Percentiles rank a stretch among this genome's conserved stretches.
These are phyloP conservation scores for Oscheius sp. DNA, from an alignment of 2,888 invertebrate species.

Conservation along the genomic window DNA sequence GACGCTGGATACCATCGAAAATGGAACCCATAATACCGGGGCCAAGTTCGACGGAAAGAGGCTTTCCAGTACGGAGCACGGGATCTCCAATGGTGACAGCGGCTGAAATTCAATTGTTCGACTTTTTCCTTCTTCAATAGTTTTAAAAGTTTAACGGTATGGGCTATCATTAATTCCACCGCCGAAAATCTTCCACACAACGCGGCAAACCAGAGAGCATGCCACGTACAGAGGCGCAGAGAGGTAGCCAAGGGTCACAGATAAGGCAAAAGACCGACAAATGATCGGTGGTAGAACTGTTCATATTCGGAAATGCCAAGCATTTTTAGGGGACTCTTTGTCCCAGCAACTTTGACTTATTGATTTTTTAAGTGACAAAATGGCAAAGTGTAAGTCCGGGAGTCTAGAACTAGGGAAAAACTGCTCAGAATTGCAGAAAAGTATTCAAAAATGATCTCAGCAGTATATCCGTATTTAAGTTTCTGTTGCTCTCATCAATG, in stretches of 20 bases:
- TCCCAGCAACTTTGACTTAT: too few species aligned
- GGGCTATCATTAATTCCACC: neutral
- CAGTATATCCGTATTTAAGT: too few species aligned
- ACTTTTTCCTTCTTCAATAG: conserved; percentile 6
- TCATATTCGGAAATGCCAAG: too few species aligned
- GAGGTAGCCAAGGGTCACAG: conserved; percentile 26
- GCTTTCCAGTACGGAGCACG: conserved; percentile 96
- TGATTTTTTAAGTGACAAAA: too few species aligned
- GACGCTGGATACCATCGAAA: conserved; percentile 99
- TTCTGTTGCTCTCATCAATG: too few species aligned
- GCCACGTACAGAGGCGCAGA: conserved; percentile 31
- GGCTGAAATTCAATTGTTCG: conserved; percentile 76
- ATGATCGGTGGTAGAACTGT: conserved; percentile 11
- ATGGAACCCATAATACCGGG: conserved; percentile 99
- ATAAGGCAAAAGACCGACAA: conserved; percentile 39
- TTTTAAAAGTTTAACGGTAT: neutral
- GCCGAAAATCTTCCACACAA: conserved; percentile 2
- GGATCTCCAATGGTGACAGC: conserved; percentile 99
- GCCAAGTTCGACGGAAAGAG: conserved; percentile 96
- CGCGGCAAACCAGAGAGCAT: conserved; percentile 14
- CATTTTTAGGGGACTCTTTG: too few species aligned
- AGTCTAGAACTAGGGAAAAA: too few species aligned
- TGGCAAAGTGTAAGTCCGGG: too few species aligned
- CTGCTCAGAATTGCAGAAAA: too few species aligned
- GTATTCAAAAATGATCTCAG: too few species aligned